Base-by-base conservation (phyloP, 2,113 vertebrate species). In the Notechis scutatus region DNA sequence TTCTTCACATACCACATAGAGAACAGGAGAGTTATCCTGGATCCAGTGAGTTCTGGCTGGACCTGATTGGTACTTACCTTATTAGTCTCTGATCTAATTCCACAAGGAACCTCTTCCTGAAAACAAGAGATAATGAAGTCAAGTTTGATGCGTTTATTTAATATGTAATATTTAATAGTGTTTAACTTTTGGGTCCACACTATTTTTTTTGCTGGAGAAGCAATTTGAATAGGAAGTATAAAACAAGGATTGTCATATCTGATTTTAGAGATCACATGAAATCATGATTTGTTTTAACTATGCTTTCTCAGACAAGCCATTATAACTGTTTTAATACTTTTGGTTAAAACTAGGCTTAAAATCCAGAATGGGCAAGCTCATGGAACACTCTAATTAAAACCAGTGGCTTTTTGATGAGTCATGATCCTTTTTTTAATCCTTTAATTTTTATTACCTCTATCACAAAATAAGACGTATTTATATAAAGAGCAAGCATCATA, bases 21-120 rank as follows among this genome's bases (percentile, higher is more conserved):
- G 15, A 21, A 81, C 34, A 39, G 69, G n/a, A 39, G 14, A 20
- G 42, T 14, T n/a, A 24, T 29, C 12, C 6, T 7, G 1, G 10
- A 3, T 47, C 23, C 42, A n/a, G 14, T 50, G 6, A 47, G 4
- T 81, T 89, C 74, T 45, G 47, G 18, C 45, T 1, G 12, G 11
- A 11, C 3, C 21, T n/a, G 6, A 1, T 20, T 3, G 21, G 18
- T 5, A 69, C 95, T 88, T 92, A 99, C 99, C 98, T 99, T 99
- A 89, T 98, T 98, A 55, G 97, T 96, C 0, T 95, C 95, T 39
- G 98, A 97, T 93, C 98, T 97, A 95, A 99, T 98, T 50, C 98
- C 99, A 94, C 97, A 98, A 1, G 99, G 99, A 50, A 99, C 97
- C 91, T 98, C 97, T 20, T 98, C 97, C 99, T 99, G 97, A 88